Evolutionary conservation across 2,888 invertebrate species (phyloP).

Genomic region (Chironomus riparius): DNA sequence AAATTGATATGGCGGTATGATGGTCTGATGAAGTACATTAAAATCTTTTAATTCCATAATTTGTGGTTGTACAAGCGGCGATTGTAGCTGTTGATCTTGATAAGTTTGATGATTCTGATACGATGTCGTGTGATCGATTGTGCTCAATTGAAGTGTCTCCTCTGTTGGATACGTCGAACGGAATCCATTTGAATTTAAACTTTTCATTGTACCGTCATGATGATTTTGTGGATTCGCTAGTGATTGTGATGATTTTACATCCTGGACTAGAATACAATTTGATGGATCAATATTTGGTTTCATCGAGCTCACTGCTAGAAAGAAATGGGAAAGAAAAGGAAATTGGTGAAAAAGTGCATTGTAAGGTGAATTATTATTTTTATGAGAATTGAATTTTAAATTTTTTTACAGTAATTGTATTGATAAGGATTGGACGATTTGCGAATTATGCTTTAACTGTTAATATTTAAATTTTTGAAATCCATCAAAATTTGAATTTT

Average conservation of each 20-base stretch:
- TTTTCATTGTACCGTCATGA: background rate
- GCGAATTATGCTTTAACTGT: too few relatives aligned
- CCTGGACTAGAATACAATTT: constrained; percentile 84
- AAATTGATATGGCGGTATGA: constrained; percentile 83
- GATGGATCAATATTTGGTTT: constrained; percentile 78
- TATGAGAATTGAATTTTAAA: too few relatives aligned
- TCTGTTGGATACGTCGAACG: constrained; percentile 63
- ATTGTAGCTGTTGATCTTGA: constrained; percentile 47
- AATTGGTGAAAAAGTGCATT: background rate
- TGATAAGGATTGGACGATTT: too few relatives aligned
- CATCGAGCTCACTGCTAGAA: constrained; percentile 81
- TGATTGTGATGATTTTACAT: constrained; percentile 49
- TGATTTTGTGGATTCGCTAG: constrained; percentile 14
- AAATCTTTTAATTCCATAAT: constrained; percentile 74
- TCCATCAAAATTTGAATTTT: too few relatives aligned
- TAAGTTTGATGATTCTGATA: constrained; percentile 36
- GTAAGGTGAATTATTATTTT: too few relatives aligned
- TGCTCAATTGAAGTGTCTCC: constrained; percentile 66
- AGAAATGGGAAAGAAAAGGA: background rate
- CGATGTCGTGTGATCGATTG: constrained; percentile 54
- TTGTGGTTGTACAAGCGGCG: constrained; percentile 68
- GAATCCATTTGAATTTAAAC: constrained; percentile 33
- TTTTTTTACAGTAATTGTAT: too few relatives aligned
- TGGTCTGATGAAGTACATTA: constrained; percentile 73
- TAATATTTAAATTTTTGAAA: too few relatives aligned